Base-by-base conservation (phyloP, 2,797 vertebrate species). In the Dendrocincla fuliginosa region DNA sequence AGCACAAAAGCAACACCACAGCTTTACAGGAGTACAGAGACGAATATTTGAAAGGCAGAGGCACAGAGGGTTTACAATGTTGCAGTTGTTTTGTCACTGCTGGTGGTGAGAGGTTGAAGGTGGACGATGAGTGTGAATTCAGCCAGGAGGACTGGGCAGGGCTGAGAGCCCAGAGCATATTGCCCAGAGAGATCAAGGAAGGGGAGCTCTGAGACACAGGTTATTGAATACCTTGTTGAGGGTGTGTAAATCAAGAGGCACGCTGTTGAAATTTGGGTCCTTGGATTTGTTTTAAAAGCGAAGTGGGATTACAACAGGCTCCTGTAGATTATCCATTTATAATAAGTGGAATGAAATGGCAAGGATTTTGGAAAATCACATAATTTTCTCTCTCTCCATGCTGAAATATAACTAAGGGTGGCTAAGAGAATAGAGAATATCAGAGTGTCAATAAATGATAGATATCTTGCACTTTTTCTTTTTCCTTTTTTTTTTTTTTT, bases 121-220 rank as follows among this genome's bases (percentile, higher is more conserved):
- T 60, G 46, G 30, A 25, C 17, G 12, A 5, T 6, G 5, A 11
- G 5, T 30, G 3, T 56, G 42, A 77, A 35, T 64, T 60, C 46
- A 87, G 28, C 15, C 16, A 41, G 55, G 11, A 25, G 15, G 9
- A 18, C 1, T 1, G 32, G 6, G 12, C 17, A 73, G 30, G 42
- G 18, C 17, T 60, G 49, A 60, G 52, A 70, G 11, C 22, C 56
- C 35, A 41, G 11, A 0, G 2, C 1, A 0, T 10, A 4, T 4
- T 53, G 33, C 23, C 35, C 44, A 46, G 47, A 53, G 35, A 39
- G 10, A 53, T 9, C 3, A 1, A 13, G 13, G 18, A n/a, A 11
- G 39, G 42, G 42, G 8, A 6, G 18, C 8, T 47, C 35, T 74
- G 61, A 41, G 50, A 11, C 0, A 0, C 41, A 46, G 3, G 15